These are phyloP conservation scores for Cyrtonyx montezumae DNA, from an alignment of 2,113 vertebrate species.

Conservation along the genomic window DNA sequence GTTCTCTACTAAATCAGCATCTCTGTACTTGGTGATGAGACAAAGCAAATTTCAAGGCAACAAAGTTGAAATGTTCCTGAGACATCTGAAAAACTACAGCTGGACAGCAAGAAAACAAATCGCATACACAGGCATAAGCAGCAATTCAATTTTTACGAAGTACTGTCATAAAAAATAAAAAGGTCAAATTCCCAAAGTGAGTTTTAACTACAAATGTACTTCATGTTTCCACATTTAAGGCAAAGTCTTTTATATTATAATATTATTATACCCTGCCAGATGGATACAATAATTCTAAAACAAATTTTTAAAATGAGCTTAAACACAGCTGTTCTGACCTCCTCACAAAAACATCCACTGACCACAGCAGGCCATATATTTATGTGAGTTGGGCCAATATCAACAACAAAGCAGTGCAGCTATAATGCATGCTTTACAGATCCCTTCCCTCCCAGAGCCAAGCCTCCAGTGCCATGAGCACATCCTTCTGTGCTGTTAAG, in stretches of 20 bases:
- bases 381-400: neutral
- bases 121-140: neutral
- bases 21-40: neutral
- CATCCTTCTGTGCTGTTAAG: neutral
- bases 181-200: neutral
- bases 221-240: slow-evolving; percentile 2
- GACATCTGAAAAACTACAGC: slow-evolving; percentile 28
- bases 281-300: slow-evolving; percentile 14
- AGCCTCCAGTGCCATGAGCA: neutral
- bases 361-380: neutral
- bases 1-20: neutral
- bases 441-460: neutral
- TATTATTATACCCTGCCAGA: neutral
- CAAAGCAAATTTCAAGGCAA: neutral
- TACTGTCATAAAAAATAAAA: neutral
- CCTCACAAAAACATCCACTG: neutral
- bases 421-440: neutral
- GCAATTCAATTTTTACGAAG: slow-evolving; percentile 3
- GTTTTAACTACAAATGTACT: neutral
- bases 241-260: neutral
- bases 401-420: neutral
- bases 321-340: slow-evolving; percentile 7
- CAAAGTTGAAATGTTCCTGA: neutral
- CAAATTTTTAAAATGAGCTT: neutral
- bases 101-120: neutral